phyloP scores from a whole-genome alignment of 2,888 invertebrate species.

The Nezara viridula region DNA sequence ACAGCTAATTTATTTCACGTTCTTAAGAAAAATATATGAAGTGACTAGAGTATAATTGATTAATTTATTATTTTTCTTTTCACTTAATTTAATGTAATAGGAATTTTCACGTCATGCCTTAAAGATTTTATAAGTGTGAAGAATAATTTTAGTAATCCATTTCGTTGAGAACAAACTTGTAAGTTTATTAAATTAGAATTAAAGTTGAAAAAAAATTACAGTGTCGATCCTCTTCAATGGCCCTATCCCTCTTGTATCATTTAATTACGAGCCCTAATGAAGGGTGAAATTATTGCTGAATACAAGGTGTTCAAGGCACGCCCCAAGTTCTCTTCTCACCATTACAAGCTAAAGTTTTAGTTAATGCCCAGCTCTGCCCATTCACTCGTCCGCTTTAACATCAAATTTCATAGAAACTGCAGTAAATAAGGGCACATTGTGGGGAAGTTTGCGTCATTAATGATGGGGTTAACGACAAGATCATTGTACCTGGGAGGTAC shows the following conservation, averaged over 20 bases:
- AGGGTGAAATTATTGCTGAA: constrained; percentile 1
- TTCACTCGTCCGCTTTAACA: not conserved
- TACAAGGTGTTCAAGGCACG: constrained; percentile 15
- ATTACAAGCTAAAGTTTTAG: constrained; percentile 13
- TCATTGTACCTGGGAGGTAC: not conserved
- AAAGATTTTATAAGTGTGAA: too few relatives aligned
- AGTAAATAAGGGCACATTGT: constrained; percentile 14
- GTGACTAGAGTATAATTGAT: too few relatives aligned
- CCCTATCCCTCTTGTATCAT: not conserved
- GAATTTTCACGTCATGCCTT: too few relatives aligned
- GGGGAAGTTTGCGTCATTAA: constrained; percentile 18
- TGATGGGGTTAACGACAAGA: not conserved
- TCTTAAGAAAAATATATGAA: too few relatives aligned
- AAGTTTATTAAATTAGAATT: not conserved
- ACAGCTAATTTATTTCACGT: too few relatives aligned
- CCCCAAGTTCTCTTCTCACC: not conserved
- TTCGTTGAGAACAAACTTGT: not conserved
- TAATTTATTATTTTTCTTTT: too few relatives aligned
- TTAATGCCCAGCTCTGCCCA: not conserved
- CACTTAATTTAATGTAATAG: too few relatives aligned
- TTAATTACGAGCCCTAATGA: not conserved
- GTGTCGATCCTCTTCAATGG: not conserved
- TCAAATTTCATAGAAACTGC: constrained; percentile 27
- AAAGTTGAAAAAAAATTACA: not conserved
- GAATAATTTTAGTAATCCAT: too few relatives aligned